phyloP scores from a whole-genome alignment of 2,888 invertebrate genomes.

The Anarsia innoxiella region DNA sequence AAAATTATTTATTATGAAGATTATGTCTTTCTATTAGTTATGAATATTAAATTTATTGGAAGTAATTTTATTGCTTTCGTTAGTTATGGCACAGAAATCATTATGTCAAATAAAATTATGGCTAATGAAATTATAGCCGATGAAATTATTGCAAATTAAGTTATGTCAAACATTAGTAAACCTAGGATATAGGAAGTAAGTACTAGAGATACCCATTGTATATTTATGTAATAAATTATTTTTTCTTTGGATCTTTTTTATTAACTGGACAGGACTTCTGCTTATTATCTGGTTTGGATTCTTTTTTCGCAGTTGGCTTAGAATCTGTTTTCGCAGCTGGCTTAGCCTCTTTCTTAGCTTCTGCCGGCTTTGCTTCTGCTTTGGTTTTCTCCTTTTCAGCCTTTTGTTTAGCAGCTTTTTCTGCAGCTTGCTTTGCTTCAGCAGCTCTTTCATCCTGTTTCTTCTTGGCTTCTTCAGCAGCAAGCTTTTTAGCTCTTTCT shows the following conservation, averaged over 20 bases:
- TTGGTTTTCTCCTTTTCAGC: conserved; percentile 13
- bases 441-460: conserved; percentile 12
- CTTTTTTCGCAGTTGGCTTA: background rate
- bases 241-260: background rate
- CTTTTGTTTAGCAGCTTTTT: background rate
- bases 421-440: conserved; percentile 14
- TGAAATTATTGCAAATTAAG: too few species aligned
- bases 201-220: too few species aligned
- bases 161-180: too few species aligned
- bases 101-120: too few species aligned
- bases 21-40: too few species aligned
- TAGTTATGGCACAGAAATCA: too few species aligned
- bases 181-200: too few species aligned
- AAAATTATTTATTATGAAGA: too few species aligned
- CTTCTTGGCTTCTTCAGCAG: conserved; percentile 20
- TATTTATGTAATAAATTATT: background rate
- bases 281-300: background rate
- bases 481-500: conserved; percentile 21
- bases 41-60: too few species aligned
- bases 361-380: conserved; percentile 18
- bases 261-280: background rate
- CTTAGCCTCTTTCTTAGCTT: background rate
- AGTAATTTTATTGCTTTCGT: too few species aligned
- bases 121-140: too few species aligned
- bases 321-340: background rate